Evolutionary conservation across 2,888 invertebrate genomes (phyloP).

Genomic region (Pristionchus mayeri): DNA sequence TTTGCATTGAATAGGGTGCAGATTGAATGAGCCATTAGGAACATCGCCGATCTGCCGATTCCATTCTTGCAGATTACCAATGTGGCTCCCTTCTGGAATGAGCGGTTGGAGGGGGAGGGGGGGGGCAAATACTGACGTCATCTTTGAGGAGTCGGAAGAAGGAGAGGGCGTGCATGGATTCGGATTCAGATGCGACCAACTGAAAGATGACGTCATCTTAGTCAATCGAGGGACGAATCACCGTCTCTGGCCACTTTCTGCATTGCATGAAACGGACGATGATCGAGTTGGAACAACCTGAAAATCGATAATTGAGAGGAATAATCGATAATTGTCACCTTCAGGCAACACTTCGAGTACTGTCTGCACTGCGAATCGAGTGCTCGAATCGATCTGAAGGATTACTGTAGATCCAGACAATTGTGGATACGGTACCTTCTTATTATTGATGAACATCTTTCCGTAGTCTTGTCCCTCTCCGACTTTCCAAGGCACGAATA

Average conservation of each 20-base stretch:
- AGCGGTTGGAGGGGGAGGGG: too few relatives aligned
- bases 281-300: conserved; percentile 46
- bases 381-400: conserved; percentile 34
- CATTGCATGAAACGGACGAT: conserved; percentile 47
- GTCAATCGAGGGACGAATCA: background rate
- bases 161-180: conserved; percentile 33
- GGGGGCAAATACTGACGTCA: conserved; percentile 42
- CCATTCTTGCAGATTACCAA: conserved; percentile 38
- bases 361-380: conserved; percentile 22
- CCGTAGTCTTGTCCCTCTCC: conserved; percentile 32
- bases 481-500: conserved; percentile 35
- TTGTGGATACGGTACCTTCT: conserved; percentile 1
- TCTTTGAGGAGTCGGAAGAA: conserved; percentile 43
- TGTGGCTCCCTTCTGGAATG: conserved; percentile 27
- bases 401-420: background rate
- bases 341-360: conserved; percentile 43
- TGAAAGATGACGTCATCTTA: conserved; percentile 1
- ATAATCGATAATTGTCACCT: background rate
- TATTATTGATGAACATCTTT: conserved; percentile 40
- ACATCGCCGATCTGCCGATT: conserved; percentile 8
- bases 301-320: background rate
- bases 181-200: conserved; percentile 20
- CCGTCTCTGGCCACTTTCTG: conserved; percentile 42
- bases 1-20: conserved; percentile 6
- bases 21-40: conserved; percentile 40